Conservation (phyloP, 2,113 vertebrate genomes). For the Atrichornis clamosus region DNA sequence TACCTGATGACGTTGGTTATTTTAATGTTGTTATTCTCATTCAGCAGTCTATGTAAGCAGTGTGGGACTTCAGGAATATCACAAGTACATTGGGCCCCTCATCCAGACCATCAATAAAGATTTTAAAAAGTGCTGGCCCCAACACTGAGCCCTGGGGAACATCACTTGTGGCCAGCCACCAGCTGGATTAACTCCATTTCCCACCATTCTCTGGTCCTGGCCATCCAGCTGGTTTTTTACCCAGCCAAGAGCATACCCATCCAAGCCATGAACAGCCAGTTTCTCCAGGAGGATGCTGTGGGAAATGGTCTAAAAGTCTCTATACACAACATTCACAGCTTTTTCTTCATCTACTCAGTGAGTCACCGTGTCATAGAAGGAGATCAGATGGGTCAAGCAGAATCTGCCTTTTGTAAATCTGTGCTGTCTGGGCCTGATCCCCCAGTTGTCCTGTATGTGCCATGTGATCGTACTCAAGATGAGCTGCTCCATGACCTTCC, state of each 20-base stretch:
- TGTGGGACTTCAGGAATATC: not conserved
- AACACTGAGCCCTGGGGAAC: not conserved
- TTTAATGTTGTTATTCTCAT: not conserved
- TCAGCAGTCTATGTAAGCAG: not conserved
- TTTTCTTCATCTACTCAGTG: not conserved
- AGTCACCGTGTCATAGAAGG: not conserved
- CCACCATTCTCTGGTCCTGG: rapidly evolving
- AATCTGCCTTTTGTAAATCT: not conserved
- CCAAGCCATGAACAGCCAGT: not conserved
- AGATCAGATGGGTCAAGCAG: not conserved
- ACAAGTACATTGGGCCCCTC: not conserved
- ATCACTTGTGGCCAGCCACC: not conserved
- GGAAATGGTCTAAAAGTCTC: not conserved
- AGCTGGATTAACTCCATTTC: not conserved
- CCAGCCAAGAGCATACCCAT: not conserved
- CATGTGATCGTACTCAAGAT: not conserved
- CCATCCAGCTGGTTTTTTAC: not conserved
- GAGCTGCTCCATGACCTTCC: not conserved
- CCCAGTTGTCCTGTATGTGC: not conserved
- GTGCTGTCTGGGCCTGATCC: not conserved
- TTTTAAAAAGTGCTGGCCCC: not conserved
- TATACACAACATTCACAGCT: not conserved
- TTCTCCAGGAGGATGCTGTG: not conserved
- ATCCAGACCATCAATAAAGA: not conserved
- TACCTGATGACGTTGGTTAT: not conserved